A percentile compares a stretch with the other conserved stretches of the same genome.
Conservation (phyloP, 2,888 invertebrate species). For the Patella ulyssiponensis region DNA sequence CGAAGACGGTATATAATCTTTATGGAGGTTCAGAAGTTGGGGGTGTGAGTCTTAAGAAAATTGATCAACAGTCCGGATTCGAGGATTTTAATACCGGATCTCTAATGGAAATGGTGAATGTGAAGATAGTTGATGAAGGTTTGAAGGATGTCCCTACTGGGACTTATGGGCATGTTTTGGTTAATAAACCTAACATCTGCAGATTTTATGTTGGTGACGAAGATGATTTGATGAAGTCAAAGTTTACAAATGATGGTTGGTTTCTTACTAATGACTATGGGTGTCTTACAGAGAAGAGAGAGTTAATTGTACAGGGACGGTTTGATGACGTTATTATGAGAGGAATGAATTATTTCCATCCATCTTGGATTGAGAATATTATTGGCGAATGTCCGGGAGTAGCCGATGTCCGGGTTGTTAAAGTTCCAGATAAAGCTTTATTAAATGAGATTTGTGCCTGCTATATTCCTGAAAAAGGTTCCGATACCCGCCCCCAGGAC, state of each 20-base stretch:
- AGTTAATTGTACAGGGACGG: slow-evolving; percentile 17
- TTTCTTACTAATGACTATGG: slow-evolving; percentile 22
- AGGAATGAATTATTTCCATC: slow-evolving; percentile 25
- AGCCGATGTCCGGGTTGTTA: slow-evolving; percentile 16
- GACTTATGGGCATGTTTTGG: too few relatives aligned
- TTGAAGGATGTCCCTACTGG: too few relatives aligned
- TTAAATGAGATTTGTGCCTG: slow-evolving; percentile 27
- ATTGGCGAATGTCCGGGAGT: slow-evolving; percentile 23
- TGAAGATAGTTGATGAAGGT: too few relatives aligned
- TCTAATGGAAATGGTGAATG: too few relatives aligned
- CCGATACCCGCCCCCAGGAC: too few relatives aligned
- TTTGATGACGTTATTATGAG: slow-evolving; percentile 21
- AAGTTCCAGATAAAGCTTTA: slow-evolving; percentile 20
- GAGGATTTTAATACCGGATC: not conserved
- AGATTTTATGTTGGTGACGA: not conserved
- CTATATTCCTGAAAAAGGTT: not conserved
- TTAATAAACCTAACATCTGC: too few relatives aligned
- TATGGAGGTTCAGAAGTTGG: not conserved
- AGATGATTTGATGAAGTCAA: slow-evolving; percentile 1
- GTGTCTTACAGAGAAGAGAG: slow-evolving; percentile 1
- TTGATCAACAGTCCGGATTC: not conserved
- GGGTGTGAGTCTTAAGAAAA: not conserved
- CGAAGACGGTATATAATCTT: not conserved
- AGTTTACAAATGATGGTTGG: slow-evolving; percentile 20
- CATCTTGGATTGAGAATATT: slow-evolving; percentile 22